Evolutionary conservation across 2,888 invertebrate genomes (phyloP), one percentile per base, ranked within the genome.

Genomic region (Pheosia tremula): DNA sequence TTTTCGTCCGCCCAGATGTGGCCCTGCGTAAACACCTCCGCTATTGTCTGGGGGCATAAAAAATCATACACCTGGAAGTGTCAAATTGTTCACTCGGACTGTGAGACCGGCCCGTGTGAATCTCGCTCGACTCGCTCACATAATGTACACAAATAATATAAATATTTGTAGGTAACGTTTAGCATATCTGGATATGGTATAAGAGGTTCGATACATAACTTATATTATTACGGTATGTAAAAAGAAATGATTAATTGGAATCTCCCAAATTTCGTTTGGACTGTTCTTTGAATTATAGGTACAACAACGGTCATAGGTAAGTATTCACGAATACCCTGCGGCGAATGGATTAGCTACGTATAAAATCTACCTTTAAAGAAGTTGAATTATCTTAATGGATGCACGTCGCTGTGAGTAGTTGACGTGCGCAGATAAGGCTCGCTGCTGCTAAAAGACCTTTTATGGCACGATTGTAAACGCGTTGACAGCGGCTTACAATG

Each of bases 21-120:
- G 87, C 85, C 86, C 83, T 87, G 86, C 84, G 87, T 81, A 93
- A 91, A 89, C 85, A 88, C 77, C 85, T 80, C 83, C 77, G 74
- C 86, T 81, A 87, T 91, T 90, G 91, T 90, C 82, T 81, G 84
- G 72, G 72, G 66, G 74, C 71, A 85, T 87, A 92, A 93, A 93
- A 93, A 93, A 90, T 85, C 77, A 87, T 86, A 92, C 93, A 93
- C 93, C 93, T 93, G 93, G 92, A 93, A 86, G 93, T 93, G 93
- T 93, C 92, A 93, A 92, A 93, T 88, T 91, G 91, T 93, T 93
- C 93, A 90, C 91, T 87, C 85, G 79, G 83, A 68, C 86, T 85
- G 87, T 85, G 89, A 83, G 88, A 85, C 84, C 83, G 85, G 78
- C 68, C 84, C 91, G 91, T 91, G 91, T 89, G 91, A 91, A 91